Base-by-base conservation (phyloP, 2,888 invertebrate species). In the Lasius platythorax region DNA sequence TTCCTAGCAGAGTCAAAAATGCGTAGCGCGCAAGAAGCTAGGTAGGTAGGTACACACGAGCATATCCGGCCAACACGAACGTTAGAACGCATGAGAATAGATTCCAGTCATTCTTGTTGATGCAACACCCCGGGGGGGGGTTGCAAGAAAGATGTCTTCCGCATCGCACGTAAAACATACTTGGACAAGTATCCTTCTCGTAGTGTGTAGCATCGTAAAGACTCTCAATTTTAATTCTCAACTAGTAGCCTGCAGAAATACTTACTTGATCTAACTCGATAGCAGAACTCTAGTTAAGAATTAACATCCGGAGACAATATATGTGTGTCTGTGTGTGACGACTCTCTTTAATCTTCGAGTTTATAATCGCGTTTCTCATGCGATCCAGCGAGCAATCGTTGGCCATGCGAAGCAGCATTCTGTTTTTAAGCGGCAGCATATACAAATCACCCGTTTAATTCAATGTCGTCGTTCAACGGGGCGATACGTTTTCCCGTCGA, bases 1-100 rank as follows among this genome's bases (percentile, higher is more conserved):
- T 83, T 85, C 85, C 88, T 88, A 84, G 91, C 90, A 88, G 91
- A 92, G 91, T 89, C 89, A 91, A 92, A 92, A 92, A 91, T 92
- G 92, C 93, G 87, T 91, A 92, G 92, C 91, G 92, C 91, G 90
- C 89, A 91, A 87, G 61, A 92, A 93, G 94, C 93, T 91, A 91
- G 88, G 89, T 92, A 91, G 88, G 89, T 92, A 89, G 87, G 91
- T 91, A 93, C 91, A 91, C 91, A 91, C 92, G 91, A 93, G 91
- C 91, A 85, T 90, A 87, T 85, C 67, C 56, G 81, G 87, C 88
- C 89, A 88, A 88, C 53, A n/a, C 63, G 78, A 87, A 76, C 79
- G 78, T 50, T 61, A 74, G 86, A 73, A 66, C 84, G 79, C 83
- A 82, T 18, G 85, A 85, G 63, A 70, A 85, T 43, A 30, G 64